phyloP scores from a whole-genome alignment of 2,797 vertebrate species.

The Anolis apletophallus region DNA sequence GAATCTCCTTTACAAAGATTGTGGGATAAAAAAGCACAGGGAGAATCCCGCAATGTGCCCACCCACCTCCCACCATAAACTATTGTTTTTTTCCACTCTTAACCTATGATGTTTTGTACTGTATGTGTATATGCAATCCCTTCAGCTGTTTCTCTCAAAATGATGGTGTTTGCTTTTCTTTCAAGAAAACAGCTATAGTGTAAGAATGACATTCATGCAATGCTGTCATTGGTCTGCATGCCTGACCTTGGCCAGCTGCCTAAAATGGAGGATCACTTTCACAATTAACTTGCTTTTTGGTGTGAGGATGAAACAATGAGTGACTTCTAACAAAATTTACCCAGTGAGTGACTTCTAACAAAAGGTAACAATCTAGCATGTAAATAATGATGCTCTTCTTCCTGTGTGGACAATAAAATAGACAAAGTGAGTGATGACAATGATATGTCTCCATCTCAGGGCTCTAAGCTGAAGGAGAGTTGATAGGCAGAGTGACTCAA shows the following conservation, averaged over 20 bases:
- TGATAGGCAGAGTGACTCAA: slow-evolving; percentile 24
- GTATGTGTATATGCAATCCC: slow-evolving; percentile 8
- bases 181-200: slow-evolving; percentile 53
- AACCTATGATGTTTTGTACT: slow-evolving; percentile 50
- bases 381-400: rapidly evolving
- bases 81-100: slow-evolving; percentile 54
- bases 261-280: slow-evolving; percentile 54
- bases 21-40: slow-evolving; percentile 17
- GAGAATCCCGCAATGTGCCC: slow-evolving; percentile 16
- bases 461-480: slow-evolving; percentile 6
- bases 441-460: neutral
- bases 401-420: neutral
- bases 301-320: neutral
- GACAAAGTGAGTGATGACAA: neutral
- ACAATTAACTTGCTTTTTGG: slow-evolving; percentile 62
- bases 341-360: neutral
- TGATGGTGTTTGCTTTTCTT: slow-evolving; percentile 64
- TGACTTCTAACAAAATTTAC: neutral
- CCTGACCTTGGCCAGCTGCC: slow-evolving; percentile 61
- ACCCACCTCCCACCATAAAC: rapidly evolving
- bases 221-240: slow-evolving; percentile 44
- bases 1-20: slow-evolving; percentile 5
- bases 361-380: rapidly evolving
- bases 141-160: slow-evolving; percentile 59
- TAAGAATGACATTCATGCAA: slow-evolving; percentile 53